Percentiles rank a stretch among this genome's conserved stretches.
These are phyloP conservation scores for Microchrysa polita DNA, from an alignment of 2,888 invertebrate species.

Conservation along the genomic window DNA sequence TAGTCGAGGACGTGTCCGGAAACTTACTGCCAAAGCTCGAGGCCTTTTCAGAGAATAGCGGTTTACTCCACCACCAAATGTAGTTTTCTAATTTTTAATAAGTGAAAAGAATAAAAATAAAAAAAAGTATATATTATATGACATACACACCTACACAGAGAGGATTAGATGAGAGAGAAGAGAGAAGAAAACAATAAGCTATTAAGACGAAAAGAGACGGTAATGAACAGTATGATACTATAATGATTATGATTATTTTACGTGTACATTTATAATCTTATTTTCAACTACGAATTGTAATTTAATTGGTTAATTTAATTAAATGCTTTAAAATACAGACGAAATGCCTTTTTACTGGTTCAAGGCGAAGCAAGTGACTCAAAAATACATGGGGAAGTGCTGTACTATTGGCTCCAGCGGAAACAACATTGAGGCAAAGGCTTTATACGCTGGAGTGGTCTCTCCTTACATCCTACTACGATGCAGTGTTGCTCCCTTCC, in stretches of 20 bases:
- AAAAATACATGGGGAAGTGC: too few relatives aligned
- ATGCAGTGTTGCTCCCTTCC: too few relatives aligned
- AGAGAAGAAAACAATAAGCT: too few relatives aligned
- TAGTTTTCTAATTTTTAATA: slow-evolving; percentile 42
- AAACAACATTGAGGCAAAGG: too few relatives aligned
- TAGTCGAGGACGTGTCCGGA: slow-evolving; percentile 85
- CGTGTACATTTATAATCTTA: slow-evolving; percentile 36
- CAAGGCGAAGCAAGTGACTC: too few relatives aligned
- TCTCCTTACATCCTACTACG: too few relatives aligned
- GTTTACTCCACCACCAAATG: slow-evolving; percentile 46
- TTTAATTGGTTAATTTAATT: slow-evolving; percentile 42
- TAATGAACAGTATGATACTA: background rate
- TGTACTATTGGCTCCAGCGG: too few relatives aligned
- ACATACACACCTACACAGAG: too few relatives aligned
- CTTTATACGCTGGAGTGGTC: too few relatives aligned
- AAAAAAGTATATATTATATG: slow-evolving; percentile 10
- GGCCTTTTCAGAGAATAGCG: slow-evolving; percentile 67
- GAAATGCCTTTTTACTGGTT: too few relatives aligned
- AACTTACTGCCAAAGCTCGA: slow-evolving; percentile 81
- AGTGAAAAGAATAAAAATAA: slow-evolving; percentile 7
- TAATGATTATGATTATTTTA: slow-evolving; percentile 24
- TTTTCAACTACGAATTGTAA: slow-evolving; percentile 30
- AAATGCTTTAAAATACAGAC: slow-evolving; percentile 29
- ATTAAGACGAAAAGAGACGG: too few relatives aligned
- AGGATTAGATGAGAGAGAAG: too few relatives aligned